Conservation (phyloP, 2,113 vertebrate genomes). For the Leptosomus discolor region DNA sequence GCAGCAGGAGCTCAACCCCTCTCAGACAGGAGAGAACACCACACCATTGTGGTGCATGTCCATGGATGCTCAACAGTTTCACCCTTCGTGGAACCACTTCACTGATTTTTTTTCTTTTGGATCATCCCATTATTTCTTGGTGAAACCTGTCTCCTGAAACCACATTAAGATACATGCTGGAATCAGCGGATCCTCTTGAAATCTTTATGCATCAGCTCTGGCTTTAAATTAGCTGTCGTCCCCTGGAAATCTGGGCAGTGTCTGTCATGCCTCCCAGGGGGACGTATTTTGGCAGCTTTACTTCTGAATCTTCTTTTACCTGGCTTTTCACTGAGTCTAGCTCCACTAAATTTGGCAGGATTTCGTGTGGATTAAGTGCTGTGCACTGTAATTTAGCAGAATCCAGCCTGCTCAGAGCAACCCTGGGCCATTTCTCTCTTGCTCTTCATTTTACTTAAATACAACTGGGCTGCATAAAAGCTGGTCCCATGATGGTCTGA, state of each 20-base stretch:
- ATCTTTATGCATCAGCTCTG: neutral
- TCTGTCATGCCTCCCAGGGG: neutral
- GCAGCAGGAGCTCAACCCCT: neutral
- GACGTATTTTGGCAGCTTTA: neutral
- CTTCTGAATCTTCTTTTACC: neutral
- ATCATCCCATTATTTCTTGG: neutral
- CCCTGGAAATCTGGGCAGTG: neutral
- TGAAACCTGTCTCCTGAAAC: neutral
- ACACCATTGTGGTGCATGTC: rapidly evolving
- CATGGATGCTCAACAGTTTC: neutral
- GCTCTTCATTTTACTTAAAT: neutral
- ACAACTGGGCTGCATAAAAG: neutral
- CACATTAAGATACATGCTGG: neutral
- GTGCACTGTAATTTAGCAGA: neutral
- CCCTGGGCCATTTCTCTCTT: neutral
- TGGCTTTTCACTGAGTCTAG: neutral
- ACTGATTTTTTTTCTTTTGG: neutral
- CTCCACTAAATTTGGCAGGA: neutral
- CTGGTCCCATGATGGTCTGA: neutral
- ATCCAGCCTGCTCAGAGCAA: neutral
- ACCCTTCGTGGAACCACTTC: neutral
- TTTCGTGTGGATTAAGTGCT: neutral
- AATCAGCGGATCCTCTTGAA: neutral
- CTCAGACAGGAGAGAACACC: neutral
- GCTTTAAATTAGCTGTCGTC: neutral